A percentile compares a stretch with the other conserved stretches of the same genome.
These are phyloP conservation scores for Drosophila elegans DNA, from an alignment of 1,140 invertebrate genomes.

Conservation along the genomic window DNA sequence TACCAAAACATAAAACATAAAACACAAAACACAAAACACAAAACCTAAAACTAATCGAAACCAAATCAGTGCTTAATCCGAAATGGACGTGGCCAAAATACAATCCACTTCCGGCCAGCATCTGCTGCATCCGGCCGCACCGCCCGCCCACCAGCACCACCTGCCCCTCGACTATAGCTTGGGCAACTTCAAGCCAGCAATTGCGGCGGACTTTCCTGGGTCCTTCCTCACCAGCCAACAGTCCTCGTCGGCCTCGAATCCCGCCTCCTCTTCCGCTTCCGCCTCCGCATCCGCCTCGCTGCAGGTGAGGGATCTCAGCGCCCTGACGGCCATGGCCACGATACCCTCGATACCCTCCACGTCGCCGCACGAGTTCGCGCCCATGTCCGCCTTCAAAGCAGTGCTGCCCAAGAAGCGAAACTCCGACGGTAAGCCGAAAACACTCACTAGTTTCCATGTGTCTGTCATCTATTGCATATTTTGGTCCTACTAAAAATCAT, in stretches of 20 bases:
- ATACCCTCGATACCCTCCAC: slow-evolving; percentile 67
- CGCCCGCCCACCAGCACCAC: slow-evolving; percentile 70
- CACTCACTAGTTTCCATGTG: background rate
- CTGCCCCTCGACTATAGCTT: slow-evolving; percentile 80
- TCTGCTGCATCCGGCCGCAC: slow-evolving; percentile 60
- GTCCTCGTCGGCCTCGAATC: slow-evolving; percentile 47
- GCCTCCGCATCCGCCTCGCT: slow-evolving; percentile 42
- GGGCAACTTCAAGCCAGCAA: slow-evolving; percentile 81
- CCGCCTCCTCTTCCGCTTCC: slow-evolving; percentile 39
- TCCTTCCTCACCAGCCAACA: slow-evolving; percentile 67
- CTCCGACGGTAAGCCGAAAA: slow-evolving; percentile 76
- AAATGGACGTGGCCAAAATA: slow-evolving; percentile 78
- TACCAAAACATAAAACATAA: slow-evolving; percentile 11
- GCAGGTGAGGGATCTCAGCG: slow-evolving; percentile 77
- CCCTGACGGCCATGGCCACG: slow-evolving; percentile 74
- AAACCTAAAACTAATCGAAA: slow-evolving; percentile 12
- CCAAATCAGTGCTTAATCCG: slow-evolving; percentile 15
- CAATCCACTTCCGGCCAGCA: slow-evolving; percentile 66
- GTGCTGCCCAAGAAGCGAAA: slow-evolving; percentile 79
- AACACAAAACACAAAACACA: slow-evolving; percentile 12
- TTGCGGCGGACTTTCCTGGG: slow-evolving; percentile 76
- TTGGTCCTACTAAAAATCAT: too few species aligned
- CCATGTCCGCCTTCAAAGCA: slow-evolving; percentile 81
- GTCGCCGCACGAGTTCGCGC: slow-evolving; percentile 76
- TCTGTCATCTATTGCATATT: background rate